Percentiles rank a stretch among this genome's conserved stretches.
Evolutionary conservation across 2,797 vertebrate genomes (phyloP).

Genomic region (Hydrocynus forskahlii): DNA sequence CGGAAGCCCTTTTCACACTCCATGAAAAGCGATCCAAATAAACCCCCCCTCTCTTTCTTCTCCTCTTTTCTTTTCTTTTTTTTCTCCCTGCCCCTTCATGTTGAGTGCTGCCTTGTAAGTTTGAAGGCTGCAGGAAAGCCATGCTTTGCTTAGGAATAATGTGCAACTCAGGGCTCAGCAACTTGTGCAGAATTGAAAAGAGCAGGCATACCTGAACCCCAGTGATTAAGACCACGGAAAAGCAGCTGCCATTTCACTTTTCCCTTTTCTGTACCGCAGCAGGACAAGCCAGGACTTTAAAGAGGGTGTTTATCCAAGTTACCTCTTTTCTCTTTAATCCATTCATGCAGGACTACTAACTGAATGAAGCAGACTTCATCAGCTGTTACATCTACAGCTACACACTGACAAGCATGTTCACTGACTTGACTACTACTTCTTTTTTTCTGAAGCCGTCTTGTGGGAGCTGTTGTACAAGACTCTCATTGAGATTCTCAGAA

Average conservation of each 20-base stretch:
- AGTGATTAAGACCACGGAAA: constrained; percentile 28
- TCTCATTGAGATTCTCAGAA: not conserved
- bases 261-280: not conserved
- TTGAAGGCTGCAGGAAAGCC: constrained; percentile 43
- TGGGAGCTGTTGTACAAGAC: not conserved
- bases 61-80: constrained; percentile 17
- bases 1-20: constrained; percentile 59
- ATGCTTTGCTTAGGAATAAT: constrained; percentile 41
- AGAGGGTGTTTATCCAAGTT: not conserved
- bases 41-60: constrained; percentile 35
- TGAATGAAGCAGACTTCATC: not conserved
- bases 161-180: constrained; percentile 14
- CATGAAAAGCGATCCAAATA: constrained; percentile 58
- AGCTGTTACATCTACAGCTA: constrained; percentile 11
- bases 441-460: not conserved
- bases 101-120: constrained; percentile 48
- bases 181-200: constrained; percentile 28
- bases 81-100: constrained; percentile 34
- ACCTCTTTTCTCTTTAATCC: not conserved
- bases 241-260: not conserved
- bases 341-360: not conserved
- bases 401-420: constrained; percentile 1
- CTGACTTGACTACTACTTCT: not conserved
- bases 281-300: not conserved
- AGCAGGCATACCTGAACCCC: not conserved